These are phyloP conservation scores for Steinernema khuongi DNA, from an alignment of 1,140 invertebrate species.

Conservation along the genomic window DNA sequence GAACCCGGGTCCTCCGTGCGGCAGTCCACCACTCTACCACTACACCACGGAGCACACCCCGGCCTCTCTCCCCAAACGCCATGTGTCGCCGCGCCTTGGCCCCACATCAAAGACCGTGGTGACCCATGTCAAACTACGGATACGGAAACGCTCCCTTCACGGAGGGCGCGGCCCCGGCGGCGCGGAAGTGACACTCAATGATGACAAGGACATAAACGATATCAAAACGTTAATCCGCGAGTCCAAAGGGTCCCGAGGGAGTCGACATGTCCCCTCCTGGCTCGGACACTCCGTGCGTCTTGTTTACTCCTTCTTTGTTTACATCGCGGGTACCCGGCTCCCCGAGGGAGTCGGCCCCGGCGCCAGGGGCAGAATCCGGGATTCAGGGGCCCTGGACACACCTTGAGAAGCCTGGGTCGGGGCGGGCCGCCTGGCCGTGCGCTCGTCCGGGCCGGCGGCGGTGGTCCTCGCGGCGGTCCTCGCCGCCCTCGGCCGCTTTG, in stretches of 20 bases:
- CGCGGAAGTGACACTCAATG: conserved; percentile 11
- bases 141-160: no score
- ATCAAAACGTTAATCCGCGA: background rate
- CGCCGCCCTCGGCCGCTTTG: conserved; percentile 5
- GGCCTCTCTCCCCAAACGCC: no score
- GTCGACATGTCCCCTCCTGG: background rate
- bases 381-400: no score
- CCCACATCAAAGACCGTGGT: no score
- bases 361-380: no score
- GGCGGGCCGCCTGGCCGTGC: background rate
- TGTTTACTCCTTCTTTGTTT: no score
- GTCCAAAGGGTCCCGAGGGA: background rate
- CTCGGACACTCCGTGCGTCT: background rate
- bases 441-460: background rate
- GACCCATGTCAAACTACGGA: no score
- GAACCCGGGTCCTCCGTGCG: background rate
- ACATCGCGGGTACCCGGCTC: no score
- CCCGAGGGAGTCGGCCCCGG: no score
- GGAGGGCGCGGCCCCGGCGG: no score
- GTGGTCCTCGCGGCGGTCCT: background rate
- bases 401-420: no score
- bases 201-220: conserved; percentile 15
- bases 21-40: background rate
- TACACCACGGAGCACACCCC: background rate
- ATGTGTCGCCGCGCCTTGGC: no score